Evolutionary conservation across 2,888 invertebrate species (phyloP).

Genomic region (Caenorhabditis imperialis): DNA sequence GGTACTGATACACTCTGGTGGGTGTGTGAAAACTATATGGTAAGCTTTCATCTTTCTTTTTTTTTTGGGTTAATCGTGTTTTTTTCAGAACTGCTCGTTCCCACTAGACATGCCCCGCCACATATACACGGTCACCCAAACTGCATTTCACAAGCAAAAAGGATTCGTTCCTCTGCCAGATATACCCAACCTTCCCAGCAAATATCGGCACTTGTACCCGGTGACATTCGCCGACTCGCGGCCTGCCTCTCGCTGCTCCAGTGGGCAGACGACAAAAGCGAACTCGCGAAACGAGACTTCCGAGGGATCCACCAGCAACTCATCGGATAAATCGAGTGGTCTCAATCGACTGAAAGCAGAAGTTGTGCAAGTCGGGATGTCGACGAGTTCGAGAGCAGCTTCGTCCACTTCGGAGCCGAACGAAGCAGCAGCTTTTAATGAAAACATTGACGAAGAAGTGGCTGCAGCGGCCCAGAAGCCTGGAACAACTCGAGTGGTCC

Average conservation of each 20-base stretch:
- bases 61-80: background rate
- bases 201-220: conserved; percentile 51
- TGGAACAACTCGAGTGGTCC: conserved; percentile 1
- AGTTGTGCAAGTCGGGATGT: background rate
- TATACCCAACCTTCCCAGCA: conserved; percentile 61
- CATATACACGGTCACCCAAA: conserved; percentile 69
- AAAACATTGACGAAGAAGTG: conserved; percentile 37
- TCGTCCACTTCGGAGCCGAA: conserved; percentile 21
- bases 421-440: conserved; percentile 9
- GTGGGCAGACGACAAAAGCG: background rate
- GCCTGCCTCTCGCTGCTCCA: conserved; percentile 11
- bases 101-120: conserved; percentile 73
- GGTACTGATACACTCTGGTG: conserved; percentile 38
- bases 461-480: conserved; percentile 7
- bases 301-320: conserved; percentile 1
- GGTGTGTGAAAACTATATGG: conserved; percentile 43
- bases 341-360: conserved; percentile 26
- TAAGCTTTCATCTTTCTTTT: conserved; percentile 22
- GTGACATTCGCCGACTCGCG: conserved; percentile 29
- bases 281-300: conserved; percentile 14
- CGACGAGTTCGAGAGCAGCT: background rate
- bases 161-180: conserved; percentile 67
- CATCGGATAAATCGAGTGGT: conserved; percentile 36
- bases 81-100: conserved; percentile 70
- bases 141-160: conserved; percentile 54